Conservation (phyloP, 2,888 invertebrate species). For the Bugula neritina region DNA sequence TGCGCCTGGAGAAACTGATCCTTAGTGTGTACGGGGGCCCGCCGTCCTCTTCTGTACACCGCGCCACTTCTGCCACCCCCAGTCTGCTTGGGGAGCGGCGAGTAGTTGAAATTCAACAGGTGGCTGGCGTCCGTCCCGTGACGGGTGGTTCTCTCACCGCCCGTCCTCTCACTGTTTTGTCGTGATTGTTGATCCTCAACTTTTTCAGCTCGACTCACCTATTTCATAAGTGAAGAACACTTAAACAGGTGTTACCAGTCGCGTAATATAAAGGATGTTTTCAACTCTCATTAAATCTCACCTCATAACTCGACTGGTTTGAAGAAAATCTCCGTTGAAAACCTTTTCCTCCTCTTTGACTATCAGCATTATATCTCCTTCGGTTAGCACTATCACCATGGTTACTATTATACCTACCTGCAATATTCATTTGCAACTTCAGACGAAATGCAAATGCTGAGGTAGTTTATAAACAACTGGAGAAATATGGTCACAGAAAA, state of each 20-base stretch:
- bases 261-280: too few species aligned
- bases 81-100: conserved; percentile 44
- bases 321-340: neutral
- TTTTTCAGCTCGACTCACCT: neutral
- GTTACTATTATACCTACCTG: neutral
- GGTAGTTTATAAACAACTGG: neutral
- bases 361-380: too few species aligned
- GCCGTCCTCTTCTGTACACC: conserved; percentile 32
- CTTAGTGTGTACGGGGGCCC: conserved; percentile 69
- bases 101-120: conserved; percentile 84
- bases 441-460: too few species aligned
- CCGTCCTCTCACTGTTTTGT: neutral
- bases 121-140: conserved; percentile 75
- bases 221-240: too few species aligned
- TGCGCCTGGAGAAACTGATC: conserved; percentile 90
- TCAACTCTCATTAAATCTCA: neutral
- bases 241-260: too few species aligned
- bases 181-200: neutral
- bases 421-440: too few species aligned
- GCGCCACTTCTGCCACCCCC: conserved; percentile 31
- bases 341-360: neutral
- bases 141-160: neutral
- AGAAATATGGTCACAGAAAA: neutral
- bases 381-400: neutral
- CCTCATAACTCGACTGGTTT: conserved; percentile 17